Evolutionary conservation across 2,797 vertebrate species (phyloP), one percentile per base, ranked within the genome.

Genomic region (Arrhamphus sclerolepis): DNA sequence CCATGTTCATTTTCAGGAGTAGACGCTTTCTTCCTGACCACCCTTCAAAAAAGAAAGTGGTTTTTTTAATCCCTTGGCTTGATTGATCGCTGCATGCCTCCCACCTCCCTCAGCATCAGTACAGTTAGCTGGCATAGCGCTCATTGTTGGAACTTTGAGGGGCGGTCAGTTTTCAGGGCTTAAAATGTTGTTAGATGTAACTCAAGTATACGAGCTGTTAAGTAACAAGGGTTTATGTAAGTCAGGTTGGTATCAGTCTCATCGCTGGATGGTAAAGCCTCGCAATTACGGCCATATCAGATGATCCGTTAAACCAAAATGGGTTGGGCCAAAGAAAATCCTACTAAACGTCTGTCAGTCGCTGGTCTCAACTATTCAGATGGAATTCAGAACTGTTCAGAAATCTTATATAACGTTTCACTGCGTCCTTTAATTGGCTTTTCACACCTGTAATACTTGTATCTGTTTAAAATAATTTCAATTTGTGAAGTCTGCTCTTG

Each of bases 201-300:
- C 47, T 46, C n/a, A 24, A 51, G 62, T 65, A 6, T 39, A 58
- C 31, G 7, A 24, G 29, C 56, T 39, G 56, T 47, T 18, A 46
- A 21, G 31, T 47, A 46, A 34, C 29, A 10, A 38, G 43, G 55
- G 19, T 21, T 58, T 38, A 46, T n/a, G 29, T 47, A 20, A 31
- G 29, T 46, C 56, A 58, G 5, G 21, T 7, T 0, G 0, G 24
- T n/a, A 46, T 38, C 46, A 1, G 5, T 47, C 31, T 47, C 9
- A 26, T 56, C 44, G 31, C 22, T 46, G 13, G 17, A 46, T 17
- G 10, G 42, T 56, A 18, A 22, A 20, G 34, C 14, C 10, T 9
- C 17, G 24, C 58, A 48, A 72, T 69, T 67, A 41, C 43, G 66
- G 31, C 31, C 34, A 1, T 64, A 43, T 68, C 47, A 62, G 17